phyloP scores from a whole-genome alignment of 53 echinoderm and acorn worm species.

The Stichopus horrens region DNA sequence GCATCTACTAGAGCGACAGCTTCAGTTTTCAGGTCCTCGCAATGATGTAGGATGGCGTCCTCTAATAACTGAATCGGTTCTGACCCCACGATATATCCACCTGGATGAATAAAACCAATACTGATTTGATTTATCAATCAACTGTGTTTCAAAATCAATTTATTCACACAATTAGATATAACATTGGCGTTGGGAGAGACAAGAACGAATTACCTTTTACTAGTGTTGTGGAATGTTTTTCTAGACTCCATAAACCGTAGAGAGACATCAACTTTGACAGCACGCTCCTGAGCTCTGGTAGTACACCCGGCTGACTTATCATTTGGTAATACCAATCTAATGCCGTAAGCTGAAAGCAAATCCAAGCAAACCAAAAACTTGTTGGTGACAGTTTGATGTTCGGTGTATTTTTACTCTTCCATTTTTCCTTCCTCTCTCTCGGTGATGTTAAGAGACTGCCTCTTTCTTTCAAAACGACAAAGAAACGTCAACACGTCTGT shows the following conservation, averaged over 20 bases:
- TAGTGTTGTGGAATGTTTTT: slow-evolving; percentile 74
- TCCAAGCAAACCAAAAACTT: no score
- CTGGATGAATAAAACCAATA: slow-evolving; percentile 48
- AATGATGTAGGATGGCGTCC: slow-evolving; percentile 68
- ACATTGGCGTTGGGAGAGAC: no score
- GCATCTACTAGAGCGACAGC: slow-evolving; percentile 88
- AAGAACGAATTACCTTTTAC: slow-evolving; percentile 56
- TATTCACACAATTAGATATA: no score
- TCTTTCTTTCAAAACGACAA: no score
- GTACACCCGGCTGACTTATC: slow-evolving; percentile 8
- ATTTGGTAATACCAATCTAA: slow-evolving; percentile 53
- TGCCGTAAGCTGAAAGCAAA: slow-evolving; percentile 54
- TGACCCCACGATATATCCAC: slow-evolving; percentile 77
- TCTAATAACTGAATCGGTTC: slow-evolving; percentile 64
- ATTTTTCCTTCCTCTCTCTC: no score
- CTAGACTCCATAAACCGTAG: slow-evolving; percentile 78
- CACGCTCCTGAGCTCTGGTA: slow-evolving; percentile 43
- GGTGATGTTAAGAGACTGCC: no score
- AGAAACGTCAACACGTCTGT: no score
- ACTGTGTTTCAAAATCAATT: background rate
- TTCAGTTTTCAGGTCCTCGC: slow-evolving; percentile 75
- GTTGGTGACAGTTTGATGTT: no score
- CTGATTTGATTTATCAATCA: background rate
- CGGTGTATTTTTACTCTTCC: no score
- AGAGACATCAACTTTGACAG: slow-evolving; percentile 58